Conservation (phyloP, 2,797 vertebrate genomes). For the Vireo griseus region DNA sequence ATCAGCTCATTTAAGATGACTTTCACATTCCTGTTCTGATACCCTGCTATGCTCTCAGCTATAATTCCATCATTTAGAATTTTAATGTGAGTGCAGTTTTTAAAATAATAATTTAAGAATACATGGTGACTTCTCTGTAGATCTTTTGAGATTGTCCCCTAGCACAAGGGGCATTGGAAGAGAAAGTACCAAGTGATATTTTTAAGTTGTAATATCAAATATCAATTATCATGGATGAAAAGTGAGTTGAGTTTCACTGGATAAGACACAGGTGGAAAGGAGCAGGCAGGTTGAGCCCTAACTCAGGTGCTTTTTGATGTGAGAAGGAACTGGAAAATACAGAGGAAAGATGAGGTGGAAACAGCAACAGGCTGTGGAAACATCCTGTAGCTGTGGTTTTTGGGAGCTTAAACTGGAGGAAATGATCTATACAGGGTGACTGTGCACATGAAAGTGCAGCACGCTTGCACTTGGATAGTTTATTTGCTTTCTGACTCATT, state of each 20-base stretch:
- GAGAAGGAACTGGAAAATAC: neutral
- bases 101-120: neutral
- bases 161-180: neutral
- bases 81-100: neutral
- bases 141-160: neutral
- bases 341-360: neutral
- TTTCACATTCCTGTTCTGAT: neutral
- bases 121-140: neutral
- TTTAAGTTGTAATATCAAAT: neutral
- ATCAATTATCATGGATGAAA: neutral
- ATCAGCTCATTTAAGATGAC: neutral
- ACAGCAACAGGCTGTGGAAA: neutral
- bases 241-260: neutral
- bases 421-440: neutral
- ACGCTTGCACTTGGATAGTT: neutral
- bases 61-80: neutral
- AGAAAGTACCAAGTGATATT: neutral
- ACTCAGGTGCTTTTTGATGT: neutral
- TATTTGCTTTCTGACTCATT: neutral
- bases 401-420: conserved; percentile 30
- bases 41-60: neutral
- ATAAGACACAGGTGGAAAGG: neutral
- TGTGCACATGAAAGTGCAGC: neutral
- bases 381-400: neutral
- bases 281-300: neutral